phyloP scores from a whole-genome alignment of 2,113 vertebrate genomes.

The Arizona elegans region DNA sequence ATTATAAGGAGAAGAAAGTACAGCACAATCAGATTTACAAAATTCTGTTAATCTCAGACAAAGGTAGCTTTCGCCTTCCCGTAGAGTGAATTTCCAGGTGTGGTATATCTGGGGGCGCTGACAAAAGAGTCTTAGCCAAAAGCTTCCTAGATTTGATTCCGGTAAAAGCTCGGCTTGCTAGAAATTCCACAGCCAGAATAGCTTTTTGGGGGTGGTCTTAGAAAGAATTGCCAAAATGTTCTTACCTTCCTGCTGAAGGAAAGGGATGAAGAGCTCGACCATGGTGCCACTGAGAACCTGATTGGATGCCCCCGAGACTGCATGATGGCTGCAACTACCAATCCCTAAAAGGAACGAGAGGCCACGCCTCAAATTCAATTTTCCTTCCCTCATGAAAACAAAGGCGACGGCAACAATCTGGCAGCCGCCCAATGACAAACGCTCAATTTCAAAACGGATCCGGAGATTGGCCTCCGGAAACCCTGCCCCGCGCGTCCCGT shows the following conservation, averaged over 20 bases:
- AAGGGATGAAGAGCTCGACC: conserved; percentile 89
- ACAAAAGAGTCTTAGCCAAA: background rate
- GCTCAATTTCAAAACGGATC: background rate
- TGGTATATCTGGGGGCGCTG: background rate
- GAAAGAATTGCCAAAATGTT: background rate
- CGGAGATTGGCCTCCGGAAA: too few species aligned
- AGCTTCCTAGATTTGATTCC: background rate
- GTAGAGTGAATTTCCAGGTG: background rate
- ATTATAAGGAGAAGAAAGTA: background rate
- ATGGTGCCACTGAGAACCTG: conserved; percentile 82
- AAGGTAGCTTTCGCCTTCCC: background rate
- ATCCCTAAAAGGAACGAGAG: conserved; percentile 76
- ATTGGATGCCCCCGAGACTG: conserved; percentile 85
- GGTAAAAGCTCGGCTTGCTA: background rate
- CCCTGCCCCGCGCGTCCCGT: too few species aligned
- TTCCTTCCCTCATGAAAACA: background rate
- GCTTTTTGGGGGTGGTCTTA: background rate
- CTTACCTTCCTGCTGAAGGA: conserved; percentile 95
- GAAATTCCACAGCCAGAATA: background rate
- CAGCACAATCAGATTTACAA: background rate
- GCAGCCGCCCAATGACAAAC: background rate
- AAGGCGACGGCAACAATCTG: background rate
- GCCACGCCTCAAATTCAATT: background rate
- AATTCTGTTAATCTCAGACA: background rate
- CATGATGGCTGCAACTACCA: conserved; percentile 88